Base-by-base conservation (phyloP, 2,888 invertebrate genomes). In the Calliopum simillimum region DNA sequence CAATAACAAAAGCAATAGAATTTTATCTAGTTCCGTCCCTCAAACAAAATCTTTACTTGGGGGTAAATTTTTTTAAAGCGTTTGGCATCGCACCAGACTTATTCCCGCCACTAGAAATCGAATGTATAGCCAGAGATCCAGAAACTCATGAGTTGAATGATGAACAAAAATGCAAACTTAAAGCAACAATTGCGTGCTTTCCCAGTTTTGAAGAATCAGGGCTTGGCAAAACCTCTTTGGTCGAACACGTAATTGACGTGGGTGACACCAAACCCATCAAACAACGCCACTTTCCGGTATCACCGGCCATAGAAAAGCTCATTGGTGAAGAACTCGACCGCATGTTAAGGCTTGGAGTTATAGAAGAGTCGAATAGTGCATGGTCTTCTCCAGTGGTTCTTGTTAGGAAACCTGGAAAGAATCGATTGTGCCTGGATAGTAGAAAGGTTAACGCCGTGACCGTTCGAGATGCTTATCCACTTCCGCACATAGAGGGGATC, bases 321-420 rank as follows among this genome's bases (percentile, higher is more conserved):
- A 33, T 75, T 19, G 67, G 68, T 51, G 56, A 63, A 19, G 79
- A 81, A 69, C 71, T 82, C 1, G 79, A 81, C 23, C 58, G 77
- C 4, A 82, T 82, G 81, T 43, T 82, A 8, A 56, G 46, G 5
- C 61, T 74, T 1, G 78, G 74, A 4, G 75, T 82, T 0, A 74
- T 82, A 3, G 79, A 81, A 46, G 76, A 73, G 13, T 79, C 76
- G 0, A 67, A 68, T 4, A 81, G 81, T 21, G 68, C 75, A 1
- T 79, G 80, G 80, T 74, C 76, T 6, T 79, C 76, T 3, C 78
- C 80, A 4, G 74, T 79, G 3, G 74, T 79, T 0, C 73, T 79
- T 59, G 76, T 78, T 1, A 64, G 66, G 6, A 80, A 80, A 64
- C 72, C 72, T 8, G 75, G 76, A 0, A 73, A 68, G 6, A 74